These are phyloP conservation scores for Hoplostethus mediterraneus DNA, from an alignment of 2,797 vertebrate genomes.

Conservation along the genomic window DNA sequence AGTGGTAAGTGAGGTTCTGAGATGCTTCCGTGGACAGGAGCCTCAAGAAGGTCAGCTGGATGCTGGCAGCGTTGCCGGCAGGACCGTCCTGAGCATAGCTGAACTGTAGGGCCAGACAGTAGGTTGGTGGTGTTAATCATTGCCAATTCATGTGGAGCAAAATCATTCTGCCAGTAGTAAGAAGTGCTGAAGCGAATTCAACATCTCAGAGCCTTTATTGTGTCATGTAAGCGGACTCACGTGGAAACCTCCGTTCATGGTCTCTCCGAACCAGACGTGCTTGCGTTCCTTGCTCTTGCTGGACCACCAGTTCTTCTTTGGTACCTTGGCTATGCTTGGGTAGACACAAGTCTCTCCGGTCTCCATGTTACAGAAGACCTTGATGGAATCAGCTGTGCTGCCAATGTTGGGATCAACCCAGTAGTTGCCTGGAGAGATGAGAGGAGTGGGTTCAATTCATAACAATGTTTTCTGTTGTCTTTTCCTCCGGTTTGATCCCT, in stretches of 20 bases:
- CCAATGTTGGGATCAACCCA: constrained; percentile 98
- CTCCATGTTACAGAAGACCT: constrained; percentile 98
- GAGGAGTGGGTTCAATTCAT: neutral
- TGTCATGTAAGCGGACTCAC: constrained; percentile 79
- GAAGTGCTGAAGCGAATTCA: neutral
- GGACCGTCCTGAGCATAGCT: constrained; percentile 92
- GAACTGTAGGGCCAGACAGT: constrained; percentile 83
- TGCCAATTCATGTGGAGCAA: neutral
- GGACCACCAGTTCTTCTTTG: constrained; percentile 98
- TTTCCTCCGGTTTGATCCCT: too few relatives aligned
- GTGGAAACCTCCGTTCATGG: constrained; percentile 95
- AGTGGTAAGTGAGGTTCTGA: constrained; percentile 98
- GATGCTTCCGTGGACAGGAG: constrained; percentile 94
- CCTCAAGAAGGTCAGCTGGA: constrained; percentile 97
- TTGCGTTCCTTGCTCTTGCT: constrained; percentile 94
- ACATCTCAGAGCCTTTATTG: neutral
- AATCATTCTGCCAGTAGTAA: neutral
- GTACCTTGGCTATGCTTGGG: constrained; percentile 89
- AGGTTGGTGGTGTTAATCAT: neutral
- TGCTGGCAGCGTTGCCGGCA: constrained; percentile 86
- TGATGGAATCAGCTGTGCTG: constrained; percentile 94
- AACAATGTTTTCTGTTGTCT: too few relatives aligned
- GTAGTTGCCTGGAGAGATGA: constrained; percentile 88
- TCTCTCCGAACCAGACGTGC: constrained; percentile 96
- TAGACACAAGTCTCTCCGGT: constrained; percentile 95